phyloP scores from a whole-genome alignment of 2,113 vertebrate species.

The Cephalophus harveyi region DNA sequence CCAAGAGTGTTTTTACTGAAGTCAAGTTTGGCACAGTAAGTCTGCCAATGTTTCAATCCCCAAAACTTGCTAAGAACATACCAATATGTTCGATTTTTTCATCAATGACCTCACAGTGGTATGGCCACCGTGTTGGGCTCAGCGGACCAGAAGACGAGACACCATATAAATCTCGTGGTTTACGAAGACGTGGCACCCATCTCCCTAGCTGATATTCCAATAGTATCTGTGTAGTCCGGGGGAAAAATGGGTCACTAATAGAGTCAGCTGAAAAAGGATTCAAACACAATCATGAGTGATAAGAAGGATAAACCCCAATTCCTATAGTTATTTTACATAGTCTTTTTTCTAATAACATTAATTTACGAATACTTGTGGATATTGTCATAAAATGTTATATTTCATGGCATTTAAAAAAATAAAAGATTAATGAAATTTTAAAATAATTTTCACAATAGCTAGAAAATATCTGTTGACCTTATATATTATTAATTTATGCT shows the following conservation, averaged over 20 bases:
- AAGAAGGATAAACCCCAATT: background rate
- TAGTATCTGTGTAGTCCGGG: slow-evolving; percentile 79
- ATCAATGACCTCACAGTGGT: slow-evolving; percentile 81
- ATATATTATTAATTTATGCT: background rate
- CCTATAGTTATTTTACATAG: background rate
- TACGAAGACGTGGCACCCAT: slow-evolving; percentile 70
- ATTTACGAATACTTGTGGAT: slow-evolving; percentile 33
- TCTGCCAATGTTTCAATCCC: background rate
- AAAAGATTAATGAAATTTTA: slow-evolving; percentile 32
- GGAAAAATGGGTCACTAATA: slow-evolving; percentile 56
- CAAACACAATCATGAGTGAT: background rate
- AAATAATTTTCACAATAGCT: background rate
- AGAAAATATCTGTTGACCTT: background rate
- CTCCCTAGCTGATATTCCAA: slow-evolving; percentile 73
- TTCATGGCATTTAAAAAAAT: slow-evolving; percentile 47
- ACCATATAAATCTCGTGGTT: slow-evolving; percentile 77
- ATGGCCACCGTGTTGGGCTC: slow-evolving; percentile 78
- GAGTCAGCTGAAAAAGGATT: slow-evolving; percentile 60
- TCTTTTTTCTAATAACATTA: background rate
- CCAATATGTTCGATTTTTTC: slow-evolving; percentile 81
- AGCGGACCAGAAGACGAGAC: slow-evolving; percentile 63
- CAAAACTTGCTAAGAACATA: slow-evolving; percentile 61
- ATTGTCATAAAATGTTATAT: slow-evolving; percentile 35
- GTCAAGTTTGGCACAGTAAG: background rate
- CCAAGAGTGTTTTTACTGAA: background rate